These are phyloP conservation scores for Erpetoichthys calabaricus DNA, from an alignment of 2,797 vertebrate species.

Conservation along the genomic window DNA sequence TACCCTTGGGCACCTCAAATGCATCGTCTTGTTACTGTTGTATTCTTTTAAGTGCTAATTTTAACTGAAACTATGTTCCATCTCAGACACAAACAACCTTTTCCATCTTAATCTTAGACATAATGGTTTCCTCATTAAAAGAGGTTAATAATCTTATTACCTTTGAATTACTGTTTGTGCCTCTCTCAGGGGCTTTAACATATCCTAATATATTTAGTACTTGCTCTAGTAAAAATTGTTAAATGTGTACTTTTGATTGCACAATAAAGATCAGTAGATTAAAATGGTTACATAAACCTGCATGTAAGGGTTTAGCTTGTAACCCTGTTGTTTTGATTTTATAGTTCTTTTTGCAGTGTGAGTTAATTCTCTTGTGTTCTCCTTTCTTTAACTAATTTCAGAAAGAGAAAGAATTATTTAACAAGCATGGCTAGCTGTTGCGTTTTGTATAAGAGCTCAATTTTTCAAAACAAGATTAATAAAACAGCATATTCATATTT, in stretches of 20 bases:
- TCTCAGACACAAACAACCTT: constrained; percentile 3
- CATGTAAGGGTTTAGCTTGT: no score
- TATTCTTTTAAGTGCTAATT: neutral
- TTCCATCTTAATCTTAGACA: constrained; percentile 18
- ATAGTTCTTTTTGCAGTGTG: no score
- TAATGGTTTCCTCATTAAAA: constrained; percentile 20
- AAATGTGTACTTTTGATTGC: neutral
- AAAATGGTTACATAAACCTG: no score
- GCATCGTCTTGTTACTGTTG: neutral
- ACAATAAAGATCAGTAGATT: neutral
- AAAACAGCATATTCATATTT: no score
- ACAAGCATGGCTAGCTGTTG: no score
- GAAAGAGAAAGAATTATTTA: no score
- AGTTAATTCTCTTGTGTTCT: no score
- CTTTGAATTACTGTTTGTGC: constrained; percentile 20
- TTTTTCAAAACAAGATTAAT: no score
- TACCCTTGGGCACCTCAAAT: no score
- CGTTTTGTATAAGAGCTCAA: no score
- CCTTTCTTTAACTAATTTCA: no score
- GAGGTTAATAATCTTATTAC: constrained; percentile 23
- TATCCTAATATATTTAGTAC: neutral
- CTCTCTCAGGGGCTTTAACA: constrained; percentile 18
- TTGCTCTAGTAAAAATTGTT: neutral
- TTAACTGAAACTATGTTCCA: neutral
- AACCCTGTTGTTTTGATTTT: no score